Evolutionary conservation across 2,888 invertebrate genomes (phyloP), one percentile per base, ranked within the genome.

Genomic region (Apamea crenata): DNA sequence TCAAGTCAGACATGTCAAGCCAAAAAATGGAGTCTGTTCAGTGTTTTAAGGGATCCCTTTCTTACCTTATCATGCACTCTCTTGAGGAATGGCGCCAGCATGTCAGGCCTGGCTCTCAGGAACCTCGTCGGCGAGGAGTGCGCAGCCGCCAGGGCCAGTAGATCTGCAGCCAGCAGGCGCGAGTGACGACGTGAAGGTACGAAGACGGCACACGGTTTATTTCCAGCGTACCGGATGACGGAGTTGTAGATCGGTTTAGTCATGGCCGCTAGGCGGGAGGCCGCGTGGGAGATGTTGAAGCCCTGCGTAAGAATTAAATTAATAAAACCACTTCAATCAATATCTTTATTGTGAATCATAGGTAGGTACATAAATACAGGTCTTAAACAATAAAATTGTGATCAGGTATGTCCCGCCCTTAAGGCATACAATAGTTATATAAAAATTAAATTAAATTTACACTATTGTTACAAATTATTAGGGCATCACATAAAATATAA

Each of bases 281-380:
- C 99, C 93, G 99, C 99, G 97, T 99, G 99, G 0, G 99, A 99
- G 66, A 99, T 98, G 97, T 99, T 99, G 95, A 99, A 99, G 29
- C 99, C 99, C 97, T 99, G 95, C 0, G 12, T 0, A 32, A 29
- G 0, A 18, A 61, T 61, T 2, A 12, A n/a, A 3, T 25, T 56
- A 56, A 56, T 50, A 25, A 56, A 10, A 25, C 8, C 16, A 50
- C 47, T 50, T 50, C 50, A 36, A 36, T 36, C 36, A 36, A 36
- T 36, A 36, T 36, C 36, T 36, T 36, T 36, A 36, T 36, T 36
- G 36, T 36, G 32, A 1, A 32, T 32, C 32, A 3, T 1, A 36
- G 2, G 3, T 1, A 36, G 2, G 36, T 36, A 36, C 36, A 36
- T 36, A 36, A 36, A 3, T 2, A 36, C 36, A 36, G 36, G 36